These are phyloP conservation scores for Epirrhoe alternata DNA, from an alignment of 2,888 invertebrate species.

Conservation along the genomic window DNA sequence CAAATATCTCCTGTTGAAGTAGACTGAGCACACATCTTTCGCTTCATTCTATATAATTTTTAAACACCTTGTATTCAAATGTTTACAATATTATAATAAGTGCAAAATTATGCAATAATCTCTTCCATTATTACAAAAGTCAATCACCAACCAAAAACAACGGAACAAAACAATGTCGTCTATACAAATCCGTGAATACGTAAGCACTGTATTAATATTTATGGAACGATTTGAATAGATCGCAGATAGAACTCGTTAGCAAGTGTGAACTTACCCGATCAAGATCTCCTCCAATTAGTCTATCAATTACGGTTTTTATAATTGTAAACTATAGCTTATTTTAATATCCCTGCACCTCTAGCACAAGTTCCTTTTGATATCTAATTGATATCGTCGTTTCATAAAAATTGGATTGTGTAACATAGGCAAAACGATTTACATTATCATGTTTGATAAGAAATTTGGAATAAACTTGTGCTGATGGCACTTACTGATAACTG, in stretches of 20 bases:
- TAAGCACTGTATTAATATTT: constrained; percentile 75
- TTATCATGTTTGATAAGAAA: neutral
- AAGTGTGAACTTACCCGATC: constrained; percentile 57
- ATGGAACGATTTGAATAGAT: constrained; percentile 80
- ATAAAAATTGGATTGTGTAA: neutral
- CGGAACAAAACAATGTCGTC: constrained; percentile 17
- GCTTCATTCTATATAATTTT: neutral
- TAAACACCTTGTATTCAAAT: neutral
- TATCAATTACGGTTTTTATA: constrained; percentile 54
- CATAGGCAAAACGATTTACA: neutral
- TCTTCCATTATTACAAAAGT: neutral
- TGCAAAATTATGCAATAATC: neutral
- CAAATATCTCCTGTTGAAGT: too few species aligned
- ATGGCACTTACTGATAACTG: neutral
- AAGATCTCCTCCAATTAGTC: constrained; percentile 71
- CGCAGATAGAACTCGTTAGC: constrained; percentile 68
- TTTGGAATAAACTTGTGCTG: neutral
- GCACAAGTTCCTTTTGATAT: constrained; percentile 1
- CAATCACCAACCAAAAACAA: constrained; percentile 7
- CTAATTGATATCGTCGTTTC: too few species aligned
- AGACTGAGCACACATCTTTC: too few species aligned
- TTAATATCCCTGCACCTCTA: constrained; percentile 6
- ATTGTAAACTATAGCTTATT: constrained; percentile 27
- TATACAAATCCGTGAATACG: constrained; percentile 75
- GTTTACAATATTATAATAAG: neutral